A percentile compares a stretch with the other conserved stretches of the same genome.
These are phyloP conservation scores for Steatornis caripensis DNA, from an alignment of 2,113 vertebrate genomes.

Conservation along the genomic window DNA sequence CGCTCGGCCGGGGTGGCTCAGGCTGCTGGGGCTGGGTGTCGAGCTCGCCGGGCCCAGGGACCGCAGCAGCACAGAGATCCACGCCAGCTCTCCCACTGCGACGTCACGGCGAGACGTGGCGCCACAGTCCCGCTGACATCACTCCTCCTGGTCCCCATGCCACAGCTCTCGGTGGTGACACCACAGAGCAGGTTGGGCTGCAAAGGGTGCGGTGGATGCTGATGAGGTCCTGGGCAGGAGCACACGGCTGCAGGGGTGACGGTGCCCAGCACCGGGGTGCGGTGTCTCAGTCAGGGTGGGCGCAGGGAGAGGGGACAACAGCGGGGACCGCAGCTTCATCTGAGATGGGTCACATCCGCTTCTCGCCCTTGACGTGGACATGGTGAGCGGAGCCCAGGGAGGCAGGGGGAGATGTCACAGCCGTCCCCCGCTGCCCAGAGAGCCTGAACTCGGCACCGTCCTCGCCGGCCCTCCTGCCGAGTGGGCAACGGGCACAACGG, in stretches of 20 bases:
- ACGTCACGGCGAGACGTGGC: background rate
- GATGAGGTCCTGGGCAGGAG: background rate
- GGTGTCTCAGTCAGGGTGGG: rapidly evolving
- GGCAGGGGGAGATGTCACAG: background rate
- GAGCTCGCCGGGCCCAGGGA: background rate
- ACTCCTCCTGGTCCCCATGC: background rate
- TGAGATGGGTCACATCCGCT: rapidly evolving
- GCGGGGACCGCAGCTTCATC: background rate
- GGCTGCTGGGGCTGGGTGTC: background rate
- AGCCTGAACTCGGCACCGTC: rapidly evolving
- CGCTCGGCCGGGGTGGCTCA: rapidly evolving
- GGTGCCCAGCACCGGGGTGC: rapidly evolving
- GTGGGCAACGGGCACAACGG: rapidly evolving
- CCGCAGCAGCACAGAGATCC: background rate
- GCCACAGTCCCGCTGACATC: background rate
- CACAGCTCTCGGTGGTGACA: background rate
- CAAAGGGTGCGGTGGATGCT: background rate
- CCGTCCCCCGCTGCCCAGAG: background rate
- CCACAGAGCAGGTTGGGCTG: background rate
- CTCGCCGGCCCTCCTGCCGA: rapidly evolving
- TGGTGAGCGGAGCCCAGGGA: rapidly evolving
- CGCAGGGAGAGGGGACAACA: background rate
- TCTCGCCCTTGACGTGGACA: rapidly evolving
- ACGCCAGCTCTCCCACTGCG: background rate
- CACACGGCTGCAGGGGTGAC: rapidly evolving